Base-by-base conservation (phyloP, 2,888 invertebrate species). In the Lithophane socia region DNA sequence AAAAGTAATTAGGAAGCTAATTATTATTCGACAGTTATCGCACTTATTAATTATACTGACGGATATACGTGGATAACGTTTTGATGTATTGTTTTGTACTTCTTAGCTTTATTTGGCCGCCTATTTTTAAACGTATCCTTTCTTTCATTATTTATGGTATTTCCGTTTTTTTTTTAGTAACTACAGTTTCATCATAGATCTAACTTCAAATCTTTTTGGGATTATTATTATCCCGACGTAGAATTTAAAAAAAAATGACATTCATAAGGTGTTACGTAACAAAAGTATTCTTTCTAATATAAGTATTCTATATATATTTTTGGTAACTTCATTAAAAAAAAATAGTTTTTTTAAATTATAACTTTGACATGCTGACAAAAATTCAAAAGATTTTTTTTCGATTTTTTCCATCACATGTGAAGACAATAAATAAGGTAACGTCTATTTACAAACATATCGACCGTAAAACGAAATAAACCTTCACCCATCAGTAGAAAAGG, bases 1-100 rank as follows among this genome's bases (percentile, higher is more conserved):
- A 75, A 61, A 73, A 79, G 63, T 79, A 86, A 84, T 86, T 79
- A 79, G 84, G 84, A 71, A 82, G 69, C 79, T 79, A 47, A 83
- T 84, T 84, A 84, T 79, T 71, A 84, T 84, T 79, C 84, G 70
- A 79, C 75, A 84, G 70, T 73, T 86, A 84, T 84, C 84, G 54
- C 64, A 60, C 52, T 73, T 73, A 69, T 86, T 84, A 86, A 80
- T 84, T 86, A 85, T 84, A 52, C 75, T 72, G 84, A 84, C 86
- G 86, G 84, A 73, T 75, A 44, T 60, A 65, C 65, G 58, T 73
- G 72, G 83, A 86, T 86, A 78, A 73, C n/a, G 44, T 67, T 78
- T 78, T 67, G 70, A 68, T 68, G 64, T 65, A 68, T 76, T 64
- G n/a, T 79, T 64, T 72, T 77, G 42, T 60, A 49, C 16, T 37